Conservation (phyloP, 2,888 invertebrate genomes). For the Sarcophaga caerulescens region DNA sequence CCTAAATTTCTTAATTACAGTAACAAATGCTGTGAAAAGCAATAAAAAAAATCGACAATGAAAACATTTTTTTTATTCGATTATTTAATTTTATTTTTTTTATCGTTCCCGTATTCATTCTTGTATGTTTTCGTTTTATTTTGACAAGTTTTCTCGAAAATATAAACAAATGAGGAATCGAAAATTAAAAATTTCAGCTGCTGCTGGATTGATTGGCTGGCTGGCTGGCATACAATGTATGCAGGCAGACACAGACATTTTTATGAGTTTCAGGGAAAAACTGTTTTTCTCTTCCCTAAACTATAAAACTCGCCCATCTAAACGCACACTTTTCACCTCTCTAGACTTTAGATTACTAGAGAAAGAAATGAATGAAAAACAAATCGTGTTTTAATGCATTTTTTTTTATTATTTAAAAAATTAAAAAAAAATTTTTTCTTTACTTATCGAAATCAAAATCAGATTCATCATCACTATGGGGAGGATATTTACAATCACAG, state of each 20-base stretch:
- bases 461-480: no score
- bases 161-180: not conserved
- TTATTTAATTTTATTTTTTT: not conserved
- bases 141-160: slow-evolving; percentile 18
- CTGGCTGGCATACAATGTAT: not conserved
- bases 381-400: no score
- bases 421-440: no score
- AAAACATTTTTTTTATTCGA: not conserved
- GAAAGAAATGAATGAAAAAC: no score
- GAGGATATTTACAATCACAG: no score
- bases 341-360: no score
- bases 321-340: no score
- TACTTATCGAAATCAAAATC: no score
- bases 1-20: not conserved
- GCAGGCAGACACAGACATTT: slow-evolving; percentile 3
- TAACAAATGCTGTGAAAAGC: not conserved
- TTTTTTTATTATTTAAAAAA: no score
- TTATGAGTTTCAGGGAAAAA: not conserved
- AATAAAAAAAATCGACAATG: not conserved
- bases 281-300: no score
- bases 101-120: no score
- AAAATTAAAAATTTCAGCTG: not conserved
- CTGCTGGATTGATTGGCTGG: not conserved
- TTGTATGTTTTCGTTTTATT: not conserved
- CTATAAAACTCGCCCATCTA: no score